Evolutionary conservation across 2,113 vertebrate species (phyloP).

Genomic region (Crotalus viridis): DNA sequence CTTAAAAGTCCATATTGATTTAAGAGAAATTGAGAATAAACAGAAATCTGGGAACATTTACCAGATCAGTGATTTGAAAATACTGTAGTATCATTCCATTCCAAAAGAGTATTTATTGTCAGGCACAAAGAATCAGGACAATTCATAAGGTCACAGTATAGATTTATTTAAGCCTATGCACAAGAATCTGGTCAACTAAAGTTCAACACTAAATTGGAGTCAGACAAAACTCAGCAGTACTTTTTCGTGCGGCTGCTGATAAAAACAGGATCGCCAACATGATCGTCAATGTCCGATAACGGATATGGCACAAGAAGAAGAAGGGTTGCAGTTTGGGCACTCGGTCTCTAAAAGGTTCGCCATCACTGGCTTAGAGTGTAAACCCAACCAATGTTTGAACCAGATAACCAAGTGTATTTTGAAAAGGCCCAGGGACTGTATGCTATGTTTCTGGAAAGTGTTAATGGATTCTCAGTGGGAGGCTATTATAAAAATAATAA

Average conservation of each 20-base stretch:
- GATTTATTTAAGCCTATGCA: not conserved
- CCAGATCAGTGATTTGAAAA: not conserved
- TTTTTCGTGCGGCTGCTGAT: too few species aligned
- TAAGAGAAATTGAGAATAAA: not conserved
- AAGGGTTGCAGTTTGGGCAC: too few species aligned
- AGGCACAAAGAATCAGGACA: not conserved
- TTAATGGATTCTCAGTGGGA: not conserved
- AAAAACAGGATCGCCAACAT: too few species aligned
- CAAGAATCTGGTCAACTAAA: not conserved
- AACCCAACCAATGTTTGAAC: too few species aligned
- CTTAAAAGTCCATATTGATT: not conserved
- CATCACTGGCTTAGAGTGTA: too few species aligned
- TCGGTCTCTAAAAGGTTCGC: too few species aligned
- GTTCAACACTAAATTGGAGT: not conserved
- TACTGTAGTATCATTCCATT: not conserved
- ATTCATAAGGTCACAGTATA: not conserved
- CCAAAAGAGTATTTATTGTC: not conserved
- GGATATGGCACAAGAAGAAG: not conserved
- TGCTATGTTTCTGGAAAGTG: not conserved
- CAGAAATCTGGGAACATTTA: not conserved
- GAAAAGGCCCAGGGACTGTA: not conserved
- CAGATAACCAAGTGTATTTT: not conserved
- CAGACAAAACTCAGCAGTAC: not conserved
- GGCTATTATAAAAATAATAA: not conserved
- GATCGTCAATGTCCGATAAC: too few species aligned